phyloP scores from a whole-genome alignment of 2,113 vertebrate genomes.

The Tringa solitaria region DNA sequence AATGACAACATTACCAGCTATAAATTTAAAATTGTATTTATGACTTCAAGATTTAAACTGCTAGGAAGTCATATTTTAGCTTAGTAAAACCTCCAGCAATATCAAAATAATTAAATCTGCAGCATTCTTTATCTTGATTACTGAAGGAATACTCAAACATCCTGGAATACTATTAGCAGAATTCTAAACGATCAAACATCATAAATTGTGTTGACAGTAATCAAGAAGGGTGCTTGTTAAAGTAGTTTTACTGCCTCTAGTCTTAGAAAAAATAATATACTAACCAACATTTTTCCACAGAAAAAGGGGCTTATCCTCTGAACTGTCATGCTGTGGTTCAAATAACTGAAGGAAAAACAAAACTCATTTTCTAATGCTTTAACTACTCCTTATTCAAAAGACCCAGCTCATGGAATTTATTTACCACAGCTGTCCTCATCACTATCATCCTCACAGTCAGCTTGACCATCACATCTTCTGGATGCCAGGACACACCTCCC shows the following conservation, averaged over 20 bases:
- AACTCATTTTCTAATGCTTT: background rate
- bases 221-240: background rate
- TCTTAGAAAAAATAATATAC: background rate
- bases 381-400: background rate
- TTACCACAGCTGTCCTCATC: constrained; percentile 94
- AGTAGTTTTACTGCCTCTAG: background rate
- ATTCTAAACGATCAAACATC: background rate
- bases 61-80: background rate
- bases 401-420: background rate
- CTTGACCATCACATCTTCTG: constrained; percentile 90
- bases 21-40: background rate
- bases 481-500: constrained; percentile 89
- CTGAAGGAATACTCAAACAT: background rate
- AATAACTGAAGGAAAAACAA: background rate
- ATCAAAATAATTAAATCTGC: background rate
- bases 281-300: background rate
- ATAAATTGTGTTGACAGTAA: background rate
- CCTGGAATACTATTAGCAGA: background rate
- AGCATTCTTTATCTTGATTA: background rate
- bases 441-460: constrained; percentile 94
- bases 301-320: background rate
- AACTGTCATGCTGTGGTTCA: background rate
- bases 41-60: background rate
- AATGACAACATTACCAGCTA: background rate
- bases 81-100: background rate